Percentiles rank a stretch among this genome's conserved stretches.
Evolutionary conservation across 1,140 invertebrate genomes (phyloP).

Genomic region (Pteromalus puparum): DNA sequence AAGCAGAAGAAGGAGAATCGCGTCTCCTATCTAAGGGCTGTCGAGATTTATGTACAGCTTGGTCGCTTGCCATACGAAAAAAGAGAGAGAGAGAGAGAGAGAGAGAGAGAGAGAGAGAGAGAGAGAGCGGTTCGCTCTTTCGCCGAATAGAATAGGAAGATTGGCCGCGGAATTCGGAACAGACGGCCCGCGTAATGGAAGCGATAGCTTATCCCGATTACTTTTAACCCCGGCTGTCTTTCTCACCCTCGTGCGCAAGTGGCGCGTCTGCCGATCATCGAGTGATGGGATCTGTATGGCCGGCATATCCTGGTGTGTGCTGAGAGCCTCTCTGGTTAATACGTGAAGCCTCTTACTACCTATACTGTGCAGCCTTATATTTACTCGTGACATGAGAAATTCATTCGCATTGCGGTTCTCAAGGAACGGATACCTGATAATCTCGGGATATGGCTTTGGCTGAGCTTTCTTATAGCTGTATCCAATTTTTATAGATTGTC

Average conservation of each 20-base stretch:
- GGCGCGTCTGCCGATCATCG: background rate
- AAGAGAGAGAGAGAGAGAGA: conserved; percentile 43
- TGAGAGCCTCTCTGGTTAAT: background rate
- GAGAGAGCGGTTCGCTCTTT: conserved; percentile 7
- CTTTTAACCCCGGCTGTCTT: conserved; percentile 62
- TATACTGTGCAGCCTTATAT: background rate
- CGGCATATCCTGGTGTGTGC: background rate
- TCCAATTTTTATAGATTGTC: too few relatives aligned
- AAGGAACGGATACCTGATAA: too few relatives aligned
- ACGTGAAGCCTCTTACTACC: background rate
- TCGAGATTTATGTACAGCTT: conserved; percentile 37
- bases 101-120: conserved; percentile 43
- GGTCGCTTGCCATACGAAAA: conserved; percentile 22
- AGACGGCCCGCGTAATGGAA: conserved; percentile 61
- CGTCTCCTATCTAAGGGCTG: background rate
- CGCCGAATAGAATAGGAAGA: conserved; percentile 23
- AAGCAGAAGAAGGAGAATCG: background rate
- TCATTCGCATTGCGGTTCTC: conserved; percentile 3
- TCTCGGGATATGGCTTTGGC: too few relatives aligned
- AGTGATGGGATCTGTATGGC: background rate
- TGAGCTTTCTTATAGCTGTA: too few relatives aligned
- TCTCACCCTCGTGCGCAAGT: background rate
- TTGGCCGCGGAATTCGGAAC: conserved; percentile 50
- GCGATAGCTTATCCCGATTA: conserved; percentile 66
- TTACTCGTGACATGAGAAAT: conserved; percentile 27